Percentiles rank a stretch among this genome's conserved stretches.
Evolutionary conservation across 2,797 vertebrate genomes (phyloP).

Genomic region (Rhinophrynus dorsalis): DNA sequence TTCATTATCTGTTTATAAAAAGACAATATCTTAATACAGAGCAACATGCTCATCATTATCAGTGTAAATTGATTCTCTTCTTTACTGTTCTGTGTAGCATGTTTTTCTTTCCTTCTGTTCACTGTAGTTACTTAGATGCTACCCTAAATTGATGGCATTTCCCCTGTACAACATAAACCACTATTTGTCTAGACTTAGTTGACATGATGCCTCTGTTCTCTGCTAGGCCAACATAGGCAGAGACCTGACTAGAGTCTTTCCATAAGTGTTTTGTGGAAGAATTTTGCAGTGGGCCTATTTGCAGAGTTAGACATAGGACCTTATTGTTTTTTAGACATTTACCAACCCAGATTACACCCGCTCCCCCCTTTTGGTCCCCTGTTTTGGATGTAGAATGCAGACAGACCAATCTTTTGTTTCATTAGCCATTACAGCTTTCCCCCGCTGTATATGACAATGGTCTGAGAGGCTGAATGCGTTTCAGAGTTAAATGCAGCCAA

Average conservation of each 20-base stretch:
- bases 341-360: constrained; percentile 20
- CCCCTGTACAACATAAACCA: constrained; percentile 8
- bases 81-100: not conserved
- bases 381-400: constrained; percentile 31
- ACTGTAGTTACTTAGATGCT: not conserved
- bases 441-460: constrained; percentile 26
- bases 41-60: too few relatives aligned
- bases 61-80: not conserved
- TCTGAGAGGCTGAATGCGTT: constrained; percentile 9
- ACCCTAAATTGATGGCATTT: constrained; percentile 39
- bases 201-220: constrained; percentile 7
- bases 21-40: too few relatives aligned
- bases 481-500: constrained; percentile 19
- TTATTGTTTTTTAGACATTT: constrained; percentile 44
- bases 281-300: constrained; percentile 39
- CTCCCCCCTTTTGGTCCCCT: constrained; percentile 11
- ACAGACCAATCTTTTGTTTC: constrained; percentile 46
- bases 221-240: constrained; percentile 29
- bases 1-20: too few relatives aligned
- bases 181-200: constrained; percentile 11
- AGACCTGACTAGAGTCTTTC: constrained; percentile 42
- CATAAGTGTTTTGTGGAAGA: constrained; percentile 21
- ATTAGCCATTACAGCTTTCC: constrained; percentile 26
- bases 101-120: not conserved
- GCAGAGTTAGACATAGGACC: constrained; percentile 10